phyloP scores from a whole-genome alignment of 2,888 invertebrate genomes.

The Aspidapion aeneum region DNA sequence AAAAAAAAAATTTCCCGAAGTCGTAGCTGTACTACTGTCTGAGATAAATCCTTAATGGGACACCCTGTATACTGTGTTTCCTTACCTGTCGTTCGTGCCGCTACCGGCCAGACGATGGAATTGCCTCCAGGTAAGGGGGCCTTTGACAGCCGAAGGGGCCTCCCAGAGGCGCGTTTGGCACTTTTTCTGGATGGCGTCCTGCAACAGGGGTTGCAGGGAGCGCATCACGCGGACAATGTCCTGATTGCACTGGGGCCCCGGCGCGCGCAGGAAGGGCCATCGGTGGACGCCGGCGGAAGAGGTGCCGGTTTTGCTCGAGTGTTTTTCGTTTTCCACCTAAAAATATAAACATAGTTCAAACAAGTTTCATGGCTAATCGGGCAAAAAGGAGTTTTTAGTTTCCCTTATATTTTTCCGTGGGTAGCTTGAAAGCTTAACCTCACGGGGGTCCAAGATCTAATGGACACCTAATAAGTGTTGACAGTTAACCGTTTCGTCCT shows the following conservation, averaged over 20 bases:
- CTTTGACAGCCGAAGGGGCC: slow-evolving; percentile 86
- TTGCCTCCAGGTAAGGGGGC: slow-evolving; percentile 97
- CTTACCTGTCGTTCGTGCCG: slow-evolving; percentile 41
- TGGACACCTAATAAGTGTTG: too few species aligned
- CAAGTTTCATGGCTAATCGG: too few species aligned
- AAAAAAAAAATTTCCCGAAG: too few species aligned
- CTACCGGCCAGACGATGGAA: slow-evolving; percentile 94
- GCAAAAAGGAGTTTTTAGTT: too few species aligned
- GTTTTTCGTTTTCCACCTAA: slow-evolving; percentile 39
- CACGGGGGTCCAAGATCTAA: too few species aligned
- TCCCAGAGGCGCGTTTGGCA: slow-evolving; percentile 85
- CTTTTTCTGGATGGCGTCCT: slow-evolving; percentile 94
- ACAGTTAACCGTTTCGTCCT: too few species aligned
- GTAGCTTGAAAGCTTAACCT: too few species aligned
- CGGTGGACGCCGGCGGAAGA: slow-evolving; percentile 60
- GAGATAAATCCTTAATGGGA: too few species aligned
- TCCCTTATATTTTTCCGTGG: too few species aligned
- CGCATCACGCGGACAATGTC: slow-evolving; percentile 91
- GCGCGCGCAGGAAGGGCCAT: slow-evolving; percentile 83
- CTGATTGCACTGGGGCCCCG: slow-evolving; percentile 82
- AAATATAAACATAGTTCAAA: slow-evolving; percentile 12
- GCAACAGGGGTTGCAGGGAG: slow-evolving; percentile 84
- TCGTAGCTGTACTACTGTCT: too few species aligned
- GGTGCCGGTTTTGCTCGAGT: slow-evolving; percentile 30
- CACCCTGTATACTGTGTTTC: too few species aligned